A percentile compares a stretch with the other conserved stretches of the same genome.
Evolutionary conservation across 2,888 invertebrate species (phyloP).

Genomic region (Capitulum mitella): DNA sequence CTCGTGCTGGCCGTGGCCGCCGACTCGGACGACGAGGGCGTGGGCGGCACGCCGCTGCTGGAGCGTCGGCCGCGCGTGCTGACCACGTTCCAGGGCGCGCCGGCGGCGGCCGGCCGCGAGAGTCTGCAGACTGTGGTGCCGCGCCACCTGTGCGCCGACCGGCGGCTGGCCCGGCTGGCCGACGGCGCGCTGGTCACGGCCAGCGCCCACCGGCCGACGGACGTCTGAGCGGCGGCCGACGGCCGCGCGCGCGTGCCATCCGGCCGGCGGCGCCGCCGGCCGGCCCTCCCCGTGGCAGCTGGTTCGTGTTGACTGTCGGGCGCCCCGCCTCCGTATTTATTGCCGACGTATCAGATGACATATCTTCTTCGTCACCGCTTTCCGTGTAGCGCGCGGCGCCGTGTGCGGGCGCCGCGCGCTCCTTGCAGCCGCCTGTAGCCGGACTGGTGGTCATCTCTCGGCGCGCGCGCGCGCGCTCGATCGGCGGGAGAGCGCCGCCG

Average conservation of each 20-base stretch:
- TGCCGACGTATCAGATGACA: conserved; percentile 16
- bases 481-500: no score
- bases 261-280: neutral
- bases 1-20: neutral
- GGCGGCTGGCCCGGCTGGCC: neutral
- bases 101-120: neutral
- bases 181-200: neutral
- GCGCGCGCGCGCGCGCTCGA: no score
- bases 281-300: neutral
- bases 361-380: neutral
- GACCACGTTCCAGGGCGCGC: conserved; percentile 4
- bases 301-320: neutral
- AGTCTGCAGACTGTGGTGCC: neutral
- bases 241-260: neutral
- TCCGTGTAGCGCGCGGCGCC: neutral
- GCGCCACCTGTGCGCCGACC: conserved; percentile 12
- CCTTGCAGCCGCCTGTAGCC: no score
- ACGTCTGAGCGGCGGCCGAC: neutral
- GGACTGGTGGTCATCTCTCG: no score
- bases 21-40: conserved; percentile 23
- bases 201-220: neutral
- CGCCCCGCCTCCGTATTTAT: neutral
- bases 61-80: conserved; percentile 4
- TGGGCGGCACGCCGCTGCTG: conserved; percentile 12
- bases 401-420: no score